phyloP scores from a whole-genome alignment of 2,113 vertebrate species.

The Psettodes erumei region DNA sequence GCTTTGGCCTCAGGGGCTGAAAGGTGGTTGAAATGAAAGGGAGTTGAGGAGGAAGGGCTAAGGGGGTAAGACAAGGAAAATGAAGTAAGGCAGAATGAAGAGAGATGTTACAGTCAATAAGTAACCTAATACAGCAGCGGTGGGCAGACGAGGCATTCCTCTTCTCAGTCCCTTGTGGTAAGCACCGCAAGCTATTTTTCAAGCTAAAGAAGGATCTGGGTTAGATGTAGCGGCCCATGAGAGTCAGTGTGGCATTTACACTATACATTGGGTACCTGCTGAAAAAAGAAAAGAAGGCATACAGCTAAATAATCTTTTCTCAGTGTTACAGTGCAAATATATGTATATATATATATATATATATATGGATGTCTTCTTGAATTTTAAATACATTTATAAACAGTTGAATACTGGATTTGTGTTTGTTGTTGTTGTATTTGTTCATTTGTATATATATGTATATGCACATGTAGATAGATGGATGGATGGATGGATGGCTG shows the following conservation, averaged over 20 bases:
- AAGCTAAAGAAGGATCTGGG: constrained; percentile 78
- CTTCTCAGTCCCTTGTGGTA: constrained; percentile 80
- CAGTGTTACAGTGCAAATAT: not conserved
- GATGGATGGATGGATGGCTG: too few relatives aligned
- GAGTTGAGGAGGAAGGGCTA: constrained; percentile 47
- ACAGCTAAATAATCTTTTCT: constrained; percentile 31
- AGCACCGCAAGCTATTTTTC: constrained; percentile 75
- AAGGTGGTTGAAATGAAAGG: constrained; percentile 59
- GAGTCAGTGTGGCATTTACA: constrained; percentile 77
- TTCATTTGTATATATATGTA: too few relatives aligned
- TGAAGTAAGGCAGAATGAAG: constrained; percentile 65
- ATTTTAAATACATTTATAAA: not conserved
- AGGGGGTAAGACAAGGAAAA: constrained; percentile 54
- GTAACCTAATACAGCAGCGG: constrained; percentile 77
- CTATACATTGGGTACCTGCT: constrained; percentile 52
- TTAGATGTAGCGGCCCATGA: constrained; percentile 77
- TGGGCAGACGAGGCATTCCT: constrained; percentile 75
- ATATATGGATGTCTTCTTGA: not conserved
- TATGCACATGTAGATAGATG: too few relatives aligned
- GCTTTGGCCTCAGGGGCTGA: constrained; percentile 35
- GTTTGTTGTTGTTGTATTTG: not conserved
- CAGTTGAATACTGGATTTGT: not conserved
- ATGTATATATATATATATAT: not conserved
- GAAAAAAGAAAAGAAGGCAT: constrained; percentile 31
- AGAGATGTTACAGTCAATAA: constrained; percentile 84